phyloP scores from a whole-genome alignment of 1,140 invertebrate species.

The Araneus ventricosus region DNA sequence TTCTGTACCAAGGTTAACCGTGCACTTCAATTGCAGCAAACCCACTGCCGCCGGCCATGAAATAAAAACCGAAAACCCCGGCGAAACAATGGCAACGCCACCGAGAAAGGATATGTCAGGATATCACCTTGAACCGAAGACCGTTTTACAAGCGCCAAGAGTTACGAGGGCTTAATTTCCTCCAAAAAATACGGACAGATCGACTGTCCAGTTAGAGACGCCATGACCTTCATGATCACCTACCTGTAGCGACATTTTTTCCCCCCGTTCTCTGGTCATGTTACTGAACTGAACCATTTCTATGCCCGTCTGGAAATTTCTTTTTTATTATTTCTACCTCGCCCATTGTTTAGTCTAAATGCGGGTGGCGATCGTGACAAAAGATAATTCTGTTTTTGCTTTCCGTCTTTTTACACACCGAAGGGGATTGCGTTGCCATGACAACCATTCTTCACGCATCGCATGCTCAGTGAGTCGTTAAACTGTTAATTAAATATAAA shows the following conservation, averaged over 20 bases:
- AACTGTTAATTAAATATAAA: neutral
- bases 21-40: neutral
- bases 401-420: neutral
- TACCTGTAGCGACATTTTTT: neutral
- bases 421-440: neutral
- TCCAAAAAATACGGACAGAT: neutral
- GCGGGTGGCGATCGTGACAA: neutral
- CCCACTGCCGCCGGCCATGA: neutral
- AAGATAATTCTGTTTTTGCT: neutral
- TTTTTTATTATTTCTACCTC: neutral
- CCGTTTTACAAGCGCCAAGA: neutral
- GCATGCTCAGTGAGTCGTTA: neutral
- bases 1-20: neutral
- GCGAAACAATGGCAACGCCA: neutral
- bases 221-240: neutral
- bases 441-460: neutral
- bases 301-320: neutral
- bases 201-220: neutral
- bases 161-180: neutral
- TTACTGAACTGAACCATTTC: neutral
- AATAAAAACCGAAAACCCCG: neutral
- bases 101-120: neutral
- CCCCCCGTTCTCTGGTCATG: neutral
- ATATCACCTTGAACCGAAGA: neutral
- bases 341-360: neutral